A percentile compares a stretch with the other conserved stretches of the same genome.
phyloP scores from a whole-genome alignment of 2,797 vertebrate genomes.

The Coracias cyanogaster region DNA sequence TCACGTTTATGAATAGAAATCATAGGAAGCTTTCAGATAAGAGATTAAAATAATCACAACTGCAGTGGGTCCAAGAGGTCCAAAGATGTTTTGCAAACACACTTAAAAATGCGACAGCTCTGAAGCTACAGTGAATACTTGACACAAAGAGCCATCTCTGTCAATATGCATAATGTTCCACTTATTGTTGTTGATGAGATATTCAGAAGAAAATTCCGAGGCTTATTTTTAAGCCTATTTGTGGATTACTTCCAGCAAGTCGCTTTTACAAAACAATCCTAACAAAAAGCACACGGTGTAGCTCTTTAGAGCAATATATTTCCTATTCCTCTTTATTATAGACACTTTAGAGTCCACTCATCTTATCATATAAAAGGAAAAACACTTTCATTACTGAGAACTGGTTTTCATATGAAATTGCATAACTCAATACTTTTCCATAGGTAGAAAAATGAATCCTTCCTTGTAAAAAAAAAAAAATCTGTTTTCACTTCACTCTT shows the following conservation, averaged over 20 bases:
- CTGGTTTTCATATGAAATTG: conserved; percentile 1
- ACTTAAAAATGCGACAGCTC: neutral
- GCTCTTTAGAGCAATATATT: conserved; percentile 23
- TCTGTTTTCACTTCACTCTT: conserved; percentile 20
- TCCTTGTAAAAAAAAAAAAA: neutral
- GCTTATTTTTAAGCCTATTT: conserved; percentile 70
- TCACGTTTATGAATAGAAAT: neutral
- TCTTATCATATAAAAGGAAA: conserved; percentile 31
- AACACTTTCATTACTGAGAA: conserved; percentile 31
- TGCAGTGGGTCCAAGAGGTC: neutral
- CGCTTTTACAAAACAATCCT: conserved; percentile 24
- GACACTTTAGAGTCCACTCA: neutral
- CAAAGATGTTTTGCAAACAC: neutral
- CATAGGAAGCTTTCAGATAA: neutral
- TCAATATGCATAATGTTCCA: neutral
- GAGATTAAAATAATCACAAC: neutral
- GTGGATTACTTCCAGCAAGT: conserved; percentile 49
- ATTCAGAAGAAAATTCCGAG: conserved; percentile 34
- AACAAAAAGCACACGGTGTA: conserved; percentile 16
- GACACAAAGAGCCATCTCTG: neutral
- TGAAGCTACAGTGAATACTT: neutral
- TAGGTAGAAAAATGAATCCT: conserved; percentile 23
- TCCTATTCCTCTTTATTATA: conserved; percentile 13
- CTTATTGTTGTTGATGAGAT: conserved; percentile 52
- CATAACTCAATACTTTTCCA: neutral